phyloP scores from a whole-genome alignment of 2,113 vertebrate species.

The Speoplatyrhinus poulsoni region DNA sequence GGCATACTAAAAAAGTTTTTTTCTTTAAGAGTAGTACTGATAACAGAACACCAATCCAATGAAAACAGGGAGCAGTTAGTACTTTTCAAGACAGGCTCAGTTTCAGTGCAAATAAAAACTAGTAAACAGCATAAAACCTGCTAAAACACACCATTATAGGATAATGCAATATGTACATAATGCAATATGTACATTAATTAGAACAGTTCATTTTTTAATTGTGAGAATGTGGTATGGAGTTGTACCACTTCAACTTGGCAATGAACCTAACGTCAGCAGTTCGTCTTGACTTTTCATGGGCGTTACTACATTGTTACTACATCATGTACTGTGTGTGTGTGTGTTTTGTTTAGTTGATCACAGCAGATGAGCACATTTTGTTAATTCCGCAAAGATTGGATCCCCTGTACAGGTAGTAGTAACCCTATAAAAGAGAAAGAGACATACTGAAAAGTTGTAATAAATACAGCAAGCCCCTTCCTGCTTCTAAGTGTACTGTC shows the following conservation, averaged over 20 bases:
- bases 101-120: not conserved
- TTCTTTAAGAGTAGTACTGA: not conserved
- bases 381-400: conserved; percentile 86
- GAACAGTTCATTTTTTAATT: conserved; percentile 22
- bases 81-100: not conserved
- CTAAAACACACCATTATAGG: not conserved
- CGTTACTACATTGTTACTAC: not conserved
- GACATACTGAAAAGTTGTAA: not conserved
- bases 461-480: too few relatives aligned
- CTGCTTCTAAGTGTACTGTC: too few relatives aligned
- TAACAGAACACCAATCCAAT: not conserved
- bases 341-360: conserved; percentile 71
- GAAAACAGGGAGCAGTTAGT: not conserved
- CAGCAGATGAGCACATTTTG: conserved; percentile 85
- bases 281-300: conserved; percentile 14
- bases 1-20: not conserved
- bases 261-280: conserved; percentile 21
- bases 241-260: conserved; percentile 16
- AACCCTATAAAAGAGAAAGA: conserved; percentile 75
- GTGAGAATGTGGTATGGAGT: conserved; percentile 12
- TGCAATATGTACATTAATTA: conserved; percentile 12
- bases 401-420: conserved; percentile 87
- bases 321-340: conserved; percentile 4
- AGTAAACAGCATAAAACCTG: not conserved
- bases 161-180: not conserved